Conservation (phyloP, 1,140 invertebrate genomes). For the Eriosoma lanigerum region DNA sequence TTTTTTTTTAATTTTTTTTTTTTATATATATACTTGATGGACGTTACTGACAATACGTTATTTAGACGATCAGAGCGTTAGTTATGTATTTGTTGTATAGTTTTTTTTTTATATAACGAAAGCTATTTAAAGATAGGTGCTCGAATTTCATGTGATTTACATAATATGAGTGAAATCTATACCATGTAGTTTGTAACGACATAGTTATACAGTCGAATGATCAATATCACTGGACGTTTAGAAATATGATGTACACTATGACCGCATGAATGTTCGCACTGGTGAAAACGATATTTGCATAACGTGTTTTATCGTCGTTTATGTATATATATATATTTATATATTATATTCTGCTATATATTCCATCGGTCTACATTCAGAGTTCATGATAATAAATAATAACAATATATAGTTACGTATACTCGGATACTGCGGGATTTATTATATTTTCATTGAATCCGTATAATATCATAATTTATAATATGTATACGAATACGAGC, state of each 20-base stretch:
- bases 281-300: slow-evolving; percentile 32
- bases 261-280: neutral
- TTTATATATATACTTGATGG: no score
- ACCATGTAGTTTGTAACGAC: slow-evolving; percentile 7
- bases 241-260: slow-evolving; percentile 15
- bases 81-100: no score
- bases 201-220: slow-evolving; percentile 38
- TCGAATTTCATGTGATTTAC: slow-evolving; percentile 43
- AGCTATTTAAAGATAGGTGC: neutral
- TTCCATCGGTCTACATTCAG: slow-evolving; percentile 17
- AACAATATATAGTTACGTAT: neutral
- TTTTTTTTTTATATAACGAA: neutral
- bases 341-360: slow-evolving; percentile 2
- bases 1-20: no score
- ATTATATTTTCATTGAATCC: neutral
- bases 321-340: no score
- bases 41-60: neutral
- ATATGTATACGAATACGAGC: neutral
- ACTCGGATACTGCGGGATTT: slow-evolving; percentile 1
- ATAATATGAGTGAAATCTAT: slow-evolving; percentile 27
- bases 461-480: no score
- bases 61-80: neutral
- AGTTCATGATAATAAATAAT: slow-evolving; percentile 9
- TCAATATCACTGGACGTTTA: slow-evolving; percentile 14
- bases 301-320: slow-evolving; percentile 30